A percentile compares a stretch with the other conserved stretches of the same genome.
These are phyloP conservation scores for Trachythela sp. DNA, from an alignment of 64 coral and sea anemone species.

Conservation along the genomic window DNA sequence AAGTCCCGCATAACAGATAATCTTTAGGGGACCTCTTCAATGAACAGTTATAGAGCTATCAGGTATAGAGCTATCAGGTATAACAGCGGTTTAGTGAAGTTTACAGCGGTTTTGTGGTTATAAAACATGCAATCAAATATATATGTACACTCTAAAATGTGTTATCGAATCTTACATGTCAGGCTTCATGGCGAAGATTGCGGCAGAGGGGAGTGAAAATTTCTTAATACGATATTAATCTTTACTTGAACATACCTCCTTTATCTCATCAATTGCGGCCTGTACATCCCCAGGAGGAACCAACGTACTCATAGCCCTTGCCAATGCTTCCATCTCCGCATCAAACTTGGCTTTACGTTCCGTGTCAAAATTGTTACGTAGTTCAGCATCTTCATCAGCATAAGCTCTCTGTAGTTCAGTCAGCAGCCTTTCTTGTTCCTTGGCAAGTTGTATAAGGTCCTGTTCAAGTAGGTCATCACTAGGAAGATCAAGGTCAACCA, in stretches of 20 bases:
- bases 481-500: slow-evolving; percentile 89
- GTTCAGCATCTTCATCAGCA: slow-evolving; percentile 71
- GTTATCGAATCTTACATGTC: too few relatives aligned
- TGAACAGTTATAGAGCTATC: too few relatives aligned
- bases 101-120: too few relatives aligned
- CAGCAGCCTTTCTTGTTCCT: slow-evolving; percentile 83
- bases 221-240: too few relatives aligned
- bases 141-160: too few relatives aligned
- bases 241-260: slow-evolving; percentile 55
- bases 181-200: too few relatives aligned
- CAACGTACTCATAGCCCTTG: slow-evolving; percentile 69
- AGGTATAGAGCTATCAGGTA: too few relatives aligned
- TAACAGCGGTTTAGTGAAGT: too few relatives aligned
- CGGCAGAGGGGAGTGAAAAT: too few relatives aligned
- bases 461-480: slow-evolving; percentile 78
- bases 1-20: too few relatives aligned
- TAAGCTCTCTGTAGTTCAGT: slow-evolving; percentile 80
- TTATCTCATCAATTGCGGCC: slow-evolving; percentile 74
- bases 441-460: slow-evolving; percentile 73
- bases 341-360: slow-evolving; percentile 75
- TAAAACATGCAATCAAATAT: too few relatives aligned
- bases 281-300: slow-evolving; percentile 70
- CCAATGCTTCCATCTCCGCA: slow-evolving; percentile 82
- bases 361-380: slow-evolving; percentile 71
- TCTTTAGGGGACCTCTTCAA: too few relatives aligned